A percentile compares a stretch with the other conserved stretches of the same genome.
Evolutionary conservation across 2,797 vertebrate species (phyloP).

Genomic region (Jordanella pulchra): DNA sequence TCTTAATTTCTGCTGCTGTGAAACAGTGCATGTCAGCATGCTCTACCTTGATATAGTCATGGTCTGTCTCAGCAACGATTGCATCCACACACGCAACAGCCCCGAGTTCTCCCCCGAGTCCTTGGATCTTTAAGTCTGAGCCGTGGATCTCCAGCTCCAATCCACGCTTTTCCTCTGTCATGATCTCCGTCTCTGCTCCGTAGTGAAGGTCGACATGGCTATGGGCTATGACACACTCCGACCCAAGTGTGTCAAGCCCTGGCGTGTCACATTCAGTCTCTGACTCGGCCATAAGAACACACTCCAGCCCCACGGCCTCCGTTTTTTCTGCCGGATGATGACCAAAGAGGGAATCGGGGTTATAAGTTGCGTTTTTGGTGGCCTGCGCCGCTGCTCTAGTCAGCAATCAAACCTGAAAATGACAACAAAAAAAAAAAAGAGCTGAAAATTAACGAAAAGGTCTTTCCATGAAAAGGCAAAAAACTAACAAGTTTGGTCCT

Average conservation of each 20-base stretch:
- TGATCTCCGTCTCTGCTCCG: conserved; percentile 84
- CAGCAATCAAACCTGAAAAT: conserved; percentile 59
- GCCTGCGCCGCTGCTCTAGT: conserved; percentile 34
- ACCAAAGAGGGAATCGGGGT: conserved; percentile 66
- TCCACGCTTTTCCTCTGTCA: conserved; percentile 83
- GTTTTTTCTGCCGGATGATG: conserved; percentile 74
- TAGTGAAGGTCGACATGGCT: conserved; percentile 87
- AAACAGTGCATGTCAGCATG: conserved; percentile 82
- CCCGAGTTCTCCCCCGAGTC: conserved; percentile 77
- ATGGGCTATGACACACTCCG: conserved; percentile 88
- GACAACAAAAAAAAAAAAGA: not conserved
- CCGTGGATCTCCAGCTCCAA: conserved; percentile 84
- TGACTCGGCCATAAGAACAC: conserved; percentile 87
- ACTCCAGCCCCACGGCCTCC: conserved; percentile 87
- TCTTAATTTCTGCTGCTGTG: conserved; percentile 76
- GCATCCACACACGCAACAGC: conserved; percentile 81
- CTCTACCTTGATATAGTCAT: conserved; percentile 84
- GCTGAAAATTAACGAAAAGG: no score
- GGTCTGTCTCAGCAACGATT: conserved; percentile 82
- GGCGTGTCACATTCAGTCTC: conserved; percentile 88
- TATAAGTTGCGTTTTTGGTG: conserved; percentile 33
- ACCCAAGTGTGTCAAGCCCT: conserved; percentile 87
- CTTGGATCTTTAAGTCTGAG: conserved; percentile 79
- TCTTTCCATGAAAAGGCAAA: no score
- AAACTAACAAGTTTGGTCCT: no score